phyloP scores from a whole-genome alignment of 2,888 invertebrate species.

The Teleiodes luculella region DNA sequence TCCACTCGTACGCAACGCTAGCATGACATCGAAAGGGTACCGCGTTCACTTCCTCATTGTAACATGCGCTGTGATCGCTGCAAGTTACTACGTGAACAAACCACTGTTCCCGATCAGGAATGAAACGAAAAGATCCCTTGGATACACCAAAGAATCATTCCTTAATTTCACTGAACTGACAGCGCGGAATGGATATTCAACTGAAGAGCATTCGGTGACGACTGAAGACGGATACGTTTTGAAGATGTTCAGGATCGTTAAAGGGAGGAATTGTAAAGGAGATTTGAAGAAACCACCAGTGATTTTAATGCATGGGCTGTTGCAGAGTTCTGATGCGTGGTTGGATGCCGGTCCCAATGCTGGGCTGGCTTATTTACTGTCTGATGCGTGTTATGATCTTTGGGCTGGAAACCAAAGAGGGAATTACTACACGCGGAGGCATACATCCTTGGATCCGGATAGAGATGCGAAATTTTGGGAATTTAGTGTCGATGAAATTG shows the following conservation, averaged over 20 bases:
- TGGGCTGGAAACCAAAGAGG: conserved; percentile 27
- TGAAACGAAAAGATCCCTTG: conserved; percentile 34
- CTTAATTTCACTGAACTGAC: conserved; percentile 22
- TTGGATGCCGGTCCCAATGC: conserved; percentile 22
- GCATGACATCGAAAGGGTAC: conserved; percentile 38
- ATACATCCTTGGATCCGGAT: conserved; percentile 48
- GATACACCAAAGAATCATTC: conserved; percentile 32
- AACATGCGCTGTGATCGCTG: conserved; percentile 21
- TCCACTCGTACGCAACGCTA: conserved; percentile 39
- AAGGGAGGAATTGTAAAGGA: conserved; percentile 18
- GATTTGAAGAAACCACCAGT: conserved; percentile 18
- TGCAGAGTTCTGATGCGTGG: conserved; percentile 25
- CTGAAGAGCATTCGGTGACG: conserved; percentile 20
- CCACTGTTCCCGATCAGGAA: conserved; percentile 29
- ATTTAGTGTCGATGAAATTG: conserved; percentile 88
- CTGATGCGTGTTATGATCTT: conserved; percentile 24
- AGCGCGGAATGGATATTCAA: conserved; percentile 15
- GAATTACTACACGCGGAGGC: conserved; percentile 61
- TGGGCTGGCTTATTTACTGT: conserved; percentile 22
- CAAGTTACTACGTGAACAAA: conserved; percentile 28
- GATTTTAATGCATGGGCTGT: conserved; percentile 27
- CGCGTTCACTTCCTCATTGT: conserved; percentile 34
- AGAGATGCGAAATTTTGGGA: conserved; percentile 68
- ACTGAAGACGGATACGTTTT: conserved; percentile 28
- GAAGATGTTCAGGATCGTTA: conserved; percentile 21